These are phyloP conservation scores for Colletes gigas DNA, from an alignment of 1,140 invertebrate species.

Conservation along the genomic window DNA sequence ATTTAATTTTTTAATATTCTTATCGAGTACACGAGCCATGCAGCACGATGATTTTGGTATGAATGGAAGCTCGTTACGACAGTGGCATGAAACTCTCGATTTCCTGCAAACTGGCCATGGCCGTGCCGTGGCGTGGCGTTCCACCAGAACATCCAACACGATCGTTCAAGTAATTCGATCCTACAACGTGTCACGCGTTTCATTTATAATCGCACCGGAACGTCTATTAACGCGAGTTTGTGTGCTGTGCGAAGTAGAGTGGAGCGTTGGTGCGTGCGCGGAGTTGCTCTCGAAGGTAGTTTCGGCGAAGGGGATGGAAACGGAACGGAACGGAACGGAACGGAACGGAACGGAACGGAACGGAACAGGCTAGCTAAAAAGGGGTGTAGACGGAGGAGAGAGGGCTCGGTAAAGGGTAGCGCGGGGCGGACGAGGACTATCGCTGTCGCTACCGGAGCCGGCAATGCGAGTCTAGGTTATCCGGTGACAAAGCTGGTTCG, in stretches of 20 bases:
- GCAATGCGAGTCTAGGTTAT: constrained; percentile 76
- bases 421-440: constrained; percentile 62
- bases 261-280: constrained; percentile 2
- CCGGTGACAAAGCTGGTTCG: constrained; percentile 76
- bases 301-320: constrained; percentile 31
- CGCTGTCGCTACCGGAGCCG: constrained; percentile 71
- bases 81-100: too few relatives aligned
- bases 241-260: constrained; percentile 54
- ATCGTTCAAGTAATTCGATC: constrained; percentile 55
- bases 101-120: too few relatives aligned
- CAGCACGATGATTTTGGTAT: background rate
- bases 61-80: constrained; percentile 31
- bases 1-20: background rate
- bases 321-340: too few relatives aligned
- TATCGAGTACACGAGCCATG: background rate
- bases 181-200: constrained; percentile 45
- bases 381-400: constrained; percentile 15
- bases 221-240: constrained; percentile 63
- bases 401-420: background rate
- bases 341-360: too few relatives aligned
- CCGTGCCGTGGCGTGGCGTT: too few relatives aligned
- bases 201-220: constrained; percentile 68
- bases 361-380: constrained; percentile 31
- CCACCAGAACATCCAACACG: constrained; percentile 17
- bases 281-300: constrained; percentile 37